Conservation (phyloP, 2,797 vertebrate genomes). For the Psittacula derbiana region DNA sequence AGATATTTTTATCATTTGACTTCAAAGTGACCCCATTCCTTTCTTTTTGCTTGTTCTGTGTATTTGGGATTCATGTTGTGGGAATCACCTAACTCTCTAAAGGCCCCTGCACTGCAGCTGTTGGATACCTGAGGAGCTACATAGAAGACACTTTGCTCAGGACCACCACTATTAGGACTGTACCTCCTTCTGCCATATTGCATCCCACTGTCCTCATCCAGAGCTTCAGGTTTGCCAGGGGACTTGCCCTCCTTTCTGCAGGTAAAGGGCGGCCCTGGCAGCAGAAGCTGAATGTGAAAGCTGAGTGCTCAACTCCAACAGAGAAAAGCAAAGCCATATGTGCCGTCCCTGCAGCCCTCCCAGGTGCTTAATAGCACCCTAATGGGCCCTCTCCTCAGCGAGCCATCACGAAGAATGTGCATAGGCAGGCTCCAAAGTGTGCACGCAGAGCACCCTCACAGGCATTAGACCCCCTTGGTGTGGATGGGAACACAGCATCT, state of each 20-base stretch:
- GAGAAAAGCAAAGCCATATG: neutral
- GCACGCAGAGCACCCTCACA: neutral
- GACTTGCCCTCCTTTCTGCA: neutral
- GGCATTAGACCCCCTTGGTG: neutral
- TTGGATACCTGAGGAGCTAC: neutral
- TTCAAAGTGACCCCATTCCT: neutral
- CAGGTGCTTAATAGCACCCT: neutral
- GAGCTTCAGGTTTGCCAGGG: neutral
- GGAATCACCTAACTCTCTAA: neutral
- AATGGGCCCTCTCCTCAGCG: neutral
- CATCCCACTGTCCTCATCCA: neutral
- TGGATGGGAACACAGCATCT: fast-evolving
- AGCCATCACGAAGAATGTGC: fast-evolving
- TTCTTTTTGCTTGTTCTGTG: neutral
- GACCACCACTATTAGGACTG: neutral
- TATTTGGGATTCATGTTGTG: neutral
- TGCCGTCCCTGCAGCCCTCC: neutral
- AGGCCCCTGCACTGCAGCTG: neutral
- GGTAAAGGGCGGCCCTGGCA: neutral
- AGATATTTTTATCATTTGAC: neutral
- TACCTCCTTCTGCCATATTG: neutral
- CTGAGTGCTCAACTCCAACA: neutral
- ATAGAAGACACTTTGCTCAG: neutral
- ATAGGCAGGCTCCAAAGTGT: neutral
- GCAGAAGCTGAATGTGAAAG: neutral